These are phyloP conservation scores for Drosophila eugracilis DNA, from an alignment of 1,140 invertebrate species.

Conservation along the genomic window DNA sequence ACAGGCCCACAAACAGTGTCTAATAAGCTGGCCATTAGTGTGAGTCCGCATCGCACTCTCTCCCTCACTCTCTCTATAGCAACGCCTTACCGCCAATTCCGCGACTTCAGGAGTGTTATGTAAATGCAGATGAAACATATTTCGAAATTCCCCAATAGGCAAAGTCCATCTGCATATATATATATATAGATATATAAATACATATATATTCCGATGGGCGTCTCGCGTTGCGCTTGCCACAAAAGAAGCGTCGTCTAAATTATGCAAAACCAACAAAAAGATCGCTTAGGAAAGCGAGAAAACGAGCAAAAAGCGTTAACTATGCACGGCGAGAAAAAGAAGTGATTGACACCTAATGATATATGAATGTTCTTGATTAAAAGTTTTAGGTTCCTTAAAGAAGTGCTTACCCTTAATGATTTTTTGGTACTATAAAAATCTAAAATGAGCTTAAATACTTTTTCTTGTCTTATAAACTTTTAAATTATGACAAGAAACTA, in stretches of 20 bases:
- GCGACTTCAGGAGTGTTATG: conserved; percentile 29
- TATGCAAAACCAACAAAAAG: conserved; percentile 69
- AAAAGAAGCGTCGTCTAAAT: conserved; percentile 66
- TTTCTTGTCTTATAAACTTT: no score
- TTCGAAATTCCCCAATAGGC: conserved; percentile 49
- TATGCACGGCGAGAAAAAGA: conserved; percentile 52
- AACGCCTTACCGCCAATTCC: conserved; percentile 4
- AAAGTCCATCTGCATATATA: conserved; percentile 33
- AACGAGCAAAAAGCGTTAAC: conserved; percentile 62
- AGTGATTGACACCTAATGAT: background rate
- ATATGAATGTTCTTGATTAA: background rate
- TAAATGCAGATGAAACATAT: conserved; percentile 59
- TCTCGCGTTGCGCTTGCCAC: conserved; percentile 40
- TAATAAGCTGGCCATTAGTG: conserved; percentile 17
- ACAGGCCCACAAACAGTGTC: conserved; percentile 12
- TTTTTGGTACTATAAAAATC: no score
- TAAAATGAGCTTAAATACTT: no score
- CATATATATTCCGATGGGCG: conserved; percentile 14
- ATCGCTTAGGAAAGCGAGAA: conserved; percentile 70
- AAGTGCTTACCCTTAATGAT: background rate
- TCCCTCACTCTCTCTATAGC: conserved; percentile 1
- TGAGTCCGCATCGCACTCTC: conserved; percentile 13
- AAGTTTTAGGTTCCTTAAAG: background rate
- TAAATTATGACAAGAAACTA: no score
- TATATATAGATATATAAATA: background rate